phyloP scores from a whole-genome alignment of 2,113 vertebrate species.

The Athene noctua region DNA sequence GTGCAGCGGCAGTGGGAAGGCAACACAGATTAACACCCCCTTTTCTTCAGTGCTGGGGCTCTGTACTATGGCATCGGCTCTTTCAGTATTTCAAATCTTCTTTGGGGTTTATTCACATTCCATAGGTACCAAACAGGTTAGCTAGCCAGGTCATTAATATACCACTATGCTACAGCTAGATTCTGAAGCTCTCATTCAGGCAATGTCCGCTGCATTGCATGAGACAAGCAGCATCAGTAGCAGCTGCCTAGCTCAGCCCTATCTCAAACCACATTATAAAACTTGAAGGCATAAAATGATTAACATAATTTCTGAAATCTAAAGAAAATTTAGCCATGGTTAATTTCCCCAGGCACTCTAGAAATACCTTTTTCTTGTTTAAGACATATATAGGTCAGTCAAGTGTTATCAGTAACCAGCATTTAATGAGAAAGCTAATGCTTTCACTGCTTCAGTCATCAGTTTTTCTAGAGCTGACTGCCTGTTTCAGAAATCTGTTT shows the following conservation, averaged over 20 bases:
- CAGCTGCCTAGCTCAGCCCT: background rate
- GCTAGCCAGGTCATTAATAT: background rate
- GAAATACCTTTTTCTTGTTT: conserved; percentile 33
- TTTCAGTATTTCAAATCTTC: background rate
- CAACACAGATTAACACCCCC: background rate
- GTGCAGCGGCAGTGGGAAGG: background rate
- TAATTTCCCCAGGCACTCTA: conserved; percentile 5
- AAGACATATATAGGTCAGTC: conserved; percentile 13
- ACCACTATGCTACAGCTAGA: rapidly evolving
- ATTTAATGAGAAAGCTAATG: conserved; percentile 44
- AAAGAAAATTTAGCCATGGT: background rate
- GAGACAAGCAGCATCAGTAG: background rate
- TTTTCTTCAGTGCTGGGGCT: background rate
- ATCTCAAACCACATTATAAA: background rate
- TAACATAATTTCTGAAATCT: conserved; percentile 10
- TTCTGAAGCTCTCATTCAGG: background rate
- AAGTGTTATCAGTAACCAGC: background rate
- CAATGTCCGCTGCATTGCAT: background rate
- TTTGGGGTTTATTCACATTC: background rate
- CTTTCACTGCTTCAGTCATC: conserved; percentile 20
- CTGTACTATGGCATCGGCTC: background rate
- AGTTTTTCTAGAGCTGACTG: conserved; percentile 10
- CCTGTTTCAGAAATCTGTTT: background rate
- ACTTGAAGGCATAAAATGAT: background rate
- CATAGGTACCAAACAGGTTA: background rate